phyloP scores from a whole-genome alignment of 2,888 invertebrate species.

The Drosophila nigricruria region DNA sequence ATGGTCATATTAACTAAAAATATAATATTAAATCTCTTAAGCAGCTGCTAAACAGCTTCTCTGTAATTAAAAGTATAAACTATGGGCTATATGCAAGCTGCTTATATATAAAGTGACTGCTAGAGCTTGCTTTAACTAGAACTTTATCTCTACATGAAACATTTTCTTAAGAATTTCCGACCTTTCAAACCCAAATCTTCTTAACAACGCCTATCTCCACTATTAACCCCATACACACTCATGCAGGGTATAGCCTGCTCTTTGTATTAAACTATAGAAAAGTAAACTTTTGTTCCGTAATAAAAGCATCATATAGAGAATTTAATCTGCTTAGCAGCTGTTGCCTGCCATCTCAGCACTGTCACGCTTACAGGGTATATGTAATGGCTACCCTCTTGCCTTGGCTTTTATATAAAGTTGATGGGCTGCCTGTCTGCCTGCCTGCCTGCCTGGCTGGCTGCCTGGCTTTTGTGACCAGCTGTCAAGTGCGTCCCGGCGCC shows the following conservation, averaged over 20 bases:
- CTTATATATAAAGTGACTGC: background rate
- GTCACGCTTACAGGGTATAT: background rate
- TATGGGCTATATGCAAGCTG: background rate
- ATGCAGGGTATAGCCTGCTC: background rate
- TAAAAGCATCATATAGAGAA: background rate
- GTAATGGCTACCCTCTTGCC: constrained; percentile 22
- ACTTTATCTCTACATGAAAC: background rate
- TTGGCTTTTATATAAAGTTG: background rate
- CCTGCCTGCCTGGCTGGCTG: constrained; percentile 40
- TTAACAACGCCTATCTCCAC: background rate
- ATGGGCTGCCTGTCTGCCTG: constrained; percentile 42
- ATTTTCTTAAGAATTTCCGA: background rate
- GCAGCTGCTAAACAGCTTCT: too few species aligned
- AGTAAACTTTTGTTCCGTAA: background rate
- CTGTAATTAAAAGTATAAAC: too few species aligned
- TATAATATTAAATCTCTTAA: background rate
- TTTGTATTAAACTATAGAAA: background rate
- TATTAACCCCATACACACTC: background rate
- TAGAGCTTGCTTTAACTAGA: background rate
- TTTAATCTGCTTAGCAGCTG: background rate
- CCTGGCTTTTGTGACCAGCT: constrained; percentile 70
- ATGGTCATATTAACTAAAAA: background rate
- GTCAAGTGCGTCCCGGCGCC: constrained; percentile 55
- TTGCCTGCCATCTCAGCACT: background rate
- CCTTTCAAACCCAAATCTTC: background rate